Conservation (phyloP, 2,888 invertebrate species). For the Andrena chrysosceles region DNA sequence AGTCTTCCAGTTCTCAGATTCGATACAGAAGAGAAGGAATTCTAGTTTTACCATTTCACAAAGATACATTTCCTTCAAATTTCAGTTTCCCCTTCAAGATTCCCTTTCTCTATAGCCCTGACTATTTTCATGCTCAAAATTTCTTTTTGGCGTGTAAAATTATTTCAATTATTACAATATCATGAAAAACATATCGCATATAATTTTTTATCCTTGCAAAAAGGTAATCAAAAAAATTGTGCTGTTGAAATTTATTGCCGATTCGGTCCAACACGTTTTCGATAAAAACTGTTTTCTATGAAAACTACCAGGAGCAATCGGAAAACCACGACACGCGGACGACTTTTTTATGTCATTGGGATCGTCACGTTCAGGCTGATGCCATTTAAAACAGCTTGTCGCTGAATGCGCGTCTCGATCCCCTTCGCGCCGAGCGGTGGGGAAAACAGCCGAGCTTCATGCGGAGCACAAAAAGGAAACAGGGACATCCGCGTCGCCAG, state of each 20-base stretch:
- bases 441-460: constrained; percentile 22
- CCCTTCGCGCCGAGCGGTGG: background rate
- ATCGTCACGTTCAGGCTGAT: background rate
- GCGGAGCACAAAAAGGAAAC: background rate
- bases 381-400: constrained; percentile 22
- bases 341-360: background rate
- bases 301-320: background rate
- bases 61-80: no score
- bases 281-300: background rate
- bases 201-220: background rate
- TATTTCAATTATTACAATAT: no score
- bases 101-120: no score
- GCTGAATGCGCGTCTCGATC: constrained; percentile 16
- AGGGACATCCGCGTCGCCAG: constrained; percentile 24
- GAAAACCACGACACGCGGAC: background rate
- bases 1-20: no score
- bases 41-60: no score
- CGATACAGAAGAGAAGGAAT: no score
- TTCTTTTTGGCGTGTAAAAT: no score
- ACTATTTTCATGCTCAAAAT: no score
- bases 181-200: no score
- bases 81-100: no score
- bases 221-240: background rate
- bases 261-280: background rate
- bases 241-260: background rate